These are phyloP conservation scores for Lipophrys pholis DNA, from an alignment of 2,113 vertebrate genomes.

Conservation along the genomic window DNA sequence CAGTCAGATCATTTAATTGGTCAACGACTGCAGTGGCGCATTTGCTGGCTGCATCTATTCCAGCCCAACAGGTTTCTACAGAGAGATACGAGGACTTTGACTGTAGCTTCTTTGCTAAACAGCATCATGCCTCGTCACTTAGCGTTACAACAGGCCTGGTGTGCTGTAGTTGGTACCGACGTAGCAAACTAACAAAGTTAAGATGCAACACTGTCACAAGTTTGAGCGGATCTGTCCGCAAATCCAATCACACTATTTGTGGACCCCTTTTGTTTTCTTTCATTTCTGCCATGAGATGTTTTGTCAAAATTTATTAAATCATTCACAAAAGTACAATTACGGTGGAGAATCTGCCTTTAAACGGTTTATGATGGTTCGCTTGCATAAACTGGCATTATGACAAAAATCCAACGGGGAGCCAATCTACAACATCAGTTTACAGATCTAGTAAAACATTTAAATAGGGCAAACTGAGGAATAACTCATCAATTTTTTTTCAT, in stretches of 20 bases:
- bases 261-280: constrained; percentile 35
- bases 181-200: constrained; percentile 66
- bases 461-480: neutral
- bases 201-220: constrained; percentile 72
- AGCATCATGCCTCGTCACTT: constrained; percentile 75
- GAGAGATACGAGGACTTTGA: neutral
- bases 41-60: constrained; percentile 8
- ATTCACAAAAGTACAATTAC: constrained; percentile 9
- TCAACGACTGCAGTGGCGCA: neutral
- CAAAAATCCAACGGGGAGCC: neutral
- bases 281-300: constrained; percentile 10
- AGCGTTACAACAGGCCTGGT: constrained; percentile 65
- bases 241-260: constrained; percentile 68
- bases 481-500: neutral
- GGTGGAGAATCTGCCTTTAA: neutral
- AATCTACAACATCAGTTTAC: neutral
- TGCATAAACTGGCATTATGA: neutral
- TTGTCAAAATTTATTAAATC: constrained; percentile 18
- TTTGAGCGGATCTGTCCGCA: constrained; percentile 40
- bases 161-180: constrained; percentile 15
- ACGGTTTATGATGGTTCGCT: neutral
- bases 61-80: neutral
- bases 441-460: constrained; percentile 2
- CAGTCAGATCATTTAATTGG: constrained; percentile 19
- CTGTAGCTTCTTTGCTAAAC: constrained; percentile 52